phyloP scores from a whole-genome alignment of 1,140 invertebrate genomes.

The Drosophila chauvacae region DNA sequence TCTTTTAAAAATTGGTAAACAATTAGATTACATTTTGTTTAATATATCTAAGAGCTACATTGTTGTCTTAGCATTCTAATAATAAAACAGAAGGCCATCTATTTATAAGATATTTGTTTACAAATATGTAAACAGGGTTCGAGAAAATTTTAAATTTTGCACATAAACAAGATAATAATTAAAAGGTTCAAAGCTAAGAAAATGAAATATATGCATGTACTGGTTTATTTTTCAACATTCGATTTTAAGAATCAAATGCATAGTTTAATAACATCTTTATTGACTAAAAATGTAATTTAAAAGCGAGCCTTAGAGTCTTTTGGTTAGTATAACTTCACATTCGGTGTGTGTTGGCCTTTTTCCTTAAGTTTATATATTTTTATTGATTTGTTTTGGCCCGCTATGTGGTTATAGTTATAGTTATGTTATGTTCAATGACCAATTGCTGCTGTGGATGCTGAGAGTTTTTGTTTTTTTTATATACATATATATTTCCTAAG shows the following conservation, averaged over 20 bases:
- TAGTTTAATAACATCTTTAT: neutral
- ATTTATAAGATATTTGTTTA: constrained; percentile 4
- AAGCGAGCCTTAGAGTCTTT: neutral
- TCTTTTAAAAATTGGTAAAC: neutral
- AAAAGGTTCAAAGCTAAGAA: neutral
- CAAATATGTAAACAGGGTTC: constrained; percentile 5
- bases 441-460: constrained; percentile 62
- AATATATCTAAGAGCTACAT: neutral
- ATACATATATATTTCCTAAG: neutral
- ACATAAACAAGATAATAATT: neutral
- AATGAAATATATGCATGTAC: no score
- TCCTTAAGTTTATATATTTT: constrained; percentile 35
- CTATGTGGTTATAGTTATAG: constrained; percentile 50
- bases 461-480: constrained; percentile 8
- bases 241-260: no score
- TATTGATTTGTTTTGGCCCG: constrained; percentile 79
- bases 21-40: neutral
- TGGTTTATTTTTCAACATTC: no score
- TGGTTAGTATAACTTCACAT: constrained; percentile 1
- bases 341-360: constrained; percentile 18
- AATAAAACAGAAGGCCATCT: neutral
- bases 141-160: neutral
- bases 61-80: neutral
- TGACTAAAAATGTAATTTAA: neutral
- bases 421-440: constrained; percentile 58